phyloP scores from a whole-genome alignment of 2,888 invertebrate genomes.

The Rhagonycha lutea region DNA sequence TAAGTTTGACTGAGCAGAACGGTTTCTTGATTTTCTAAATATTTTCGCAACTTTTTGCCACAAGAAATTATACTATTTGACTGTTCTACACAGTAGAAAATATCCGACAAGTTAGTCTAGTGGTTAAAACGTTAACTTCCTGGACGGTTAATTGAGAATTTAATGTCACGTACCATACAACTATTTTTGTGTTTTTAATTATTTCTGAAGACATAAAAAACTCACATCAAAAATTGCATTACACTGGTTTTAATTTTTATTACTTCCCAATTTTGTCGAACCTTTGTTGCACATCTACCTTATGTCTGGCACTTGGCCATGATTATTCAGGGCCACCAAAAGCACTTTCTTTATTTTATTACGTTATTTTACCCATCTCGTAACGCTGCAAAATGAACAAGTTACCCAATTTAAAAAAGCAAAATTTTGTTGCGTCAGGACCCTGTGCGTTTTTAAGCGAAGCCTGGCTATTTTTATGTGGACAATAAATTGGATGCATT shows the following conservation, averaged over 20 bases:
- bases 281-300: constrained; percentile 21
- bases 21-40: too few species aligned
- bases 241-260: constrained; percentile 11
- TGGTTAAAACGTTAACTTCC: not conserved
- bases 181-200: not conserved
- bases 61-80: not conserved
- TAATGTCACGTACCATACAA: not conserved
- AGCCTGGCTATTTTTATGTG: not conserved
- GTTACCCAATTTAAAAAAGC: not conserved
- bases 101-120: too few species aligned
- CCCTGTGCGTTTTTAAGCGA: not conserved
- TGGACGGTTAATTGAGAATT: not conserved
- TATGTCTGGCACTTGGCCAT: constrained; percentile 32
- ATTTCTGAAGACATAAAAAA: not conserved
- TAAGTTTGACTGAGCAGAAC: too few species aligned
- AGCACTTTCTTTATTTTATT: constrained; percentile 29
- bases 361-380: constrained; percentile 19
- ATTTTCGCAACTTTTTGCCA: too few species aligned
- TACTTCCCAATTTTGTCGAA: constrained; percentile 32
- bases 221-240: not conserved
- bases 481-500: not conserved
- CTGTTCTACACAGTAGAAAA: too few species aligned
- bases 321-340: constrained; percentile 30
- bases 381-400: constrained; percentile 2
- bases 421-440: not conserved